A percentile compares a stretch with the other conserved stretches of the same genome.
phyloP scores from a whole-genome alignment of 2,888 invertebrate genomes.

The Coenonympha glycerion region DNA sequence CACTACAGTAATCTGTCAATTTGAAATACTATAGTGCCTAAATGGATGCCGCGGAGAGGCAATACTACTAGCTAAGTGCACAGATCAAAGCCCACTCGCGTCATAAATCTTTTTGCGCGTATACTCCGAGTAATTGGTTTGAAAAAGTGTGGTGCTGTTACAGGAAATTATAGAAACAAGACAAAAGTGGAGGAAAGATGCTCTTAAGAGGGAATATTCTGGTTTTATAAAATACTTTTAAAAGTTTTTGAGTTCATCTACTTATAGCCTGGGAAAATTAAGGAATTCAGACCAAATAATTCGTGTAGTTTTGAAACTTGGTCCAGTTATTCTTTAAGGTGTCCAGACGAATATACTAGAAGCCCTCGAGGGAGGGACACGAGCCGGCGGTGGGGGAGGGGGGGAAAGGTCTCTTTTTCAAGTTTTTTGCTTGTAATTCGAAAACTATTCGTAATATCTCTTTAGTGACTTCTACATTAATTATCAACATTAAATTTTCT shows the following conservation, averaged over 20 bases:
- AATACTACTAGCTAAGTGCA: constrained; percentile 28
- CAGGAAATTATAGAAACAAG: background rate
- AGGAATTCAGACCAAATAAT: too few relatives aligned
- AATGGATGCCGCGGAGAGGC: constrained; percentile 24
- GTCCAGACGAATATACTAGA: too few relatives aligned
- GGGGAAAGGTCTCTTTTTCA: too few relatives aligned
- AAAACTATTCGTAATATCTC: too few relatives aligned
- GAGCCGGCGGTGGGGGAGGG: too few relatives aligned
- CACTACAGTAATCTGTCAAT: constrained; percentile 34
- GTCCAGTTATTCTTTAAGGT: too few relatives aligned
- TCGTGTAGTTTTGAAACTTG: too few relatives aligned
- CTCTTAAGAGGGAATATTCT: background rate
- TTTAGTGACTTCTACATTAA: too few relatives aligned
- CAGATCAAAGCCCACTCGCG: constrained; percentile 8
- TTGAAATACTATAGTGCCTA: constrained; percentile 31
- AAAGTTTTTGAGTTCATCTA: background rate
- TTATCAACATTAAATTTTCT: too few relatives aligned
- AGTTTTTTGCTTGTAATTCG: too few relatives aligned
- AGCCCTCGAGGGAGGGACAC: too few relatives aligned
- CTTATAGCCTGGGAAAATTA: too few relatives aligned
- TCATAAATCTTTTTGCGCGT: constrained; percentile 10
- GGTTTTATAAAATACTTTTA: background rate
- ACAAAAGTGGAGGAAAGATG: background rate
- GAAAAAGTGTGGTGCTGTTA: background rate
- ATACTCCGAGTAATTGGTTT: constrained; percentile 1